Base-by-base conservation (phyloP, 2,113 vertebrate genomes). In the Oreotrochilus melanogaster region DNA sequence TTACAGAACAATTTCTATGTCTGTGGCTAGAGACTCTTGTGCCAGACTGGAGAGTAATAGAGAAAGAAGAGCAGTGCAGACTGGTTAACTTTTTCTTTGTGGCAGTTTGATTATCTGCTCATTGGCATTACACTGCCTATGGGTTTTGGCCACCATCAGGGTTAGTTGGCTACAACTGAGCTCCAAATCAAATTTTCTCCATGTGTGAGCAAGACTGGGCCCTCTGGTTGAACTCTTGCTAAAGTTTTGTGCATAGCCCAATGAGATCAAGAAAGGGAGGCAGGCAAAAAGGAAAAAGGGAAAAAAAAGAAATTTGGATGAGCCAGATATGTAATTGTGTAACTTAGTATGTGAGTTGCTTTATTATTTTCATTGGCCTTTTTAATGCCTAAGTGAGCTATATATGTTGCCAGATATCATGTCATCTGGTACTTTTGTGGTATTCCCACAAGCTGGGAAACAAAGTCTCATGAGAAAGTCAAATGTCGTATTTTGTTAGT, bases 1-100 rank as follows among this genome's bases (percentile, higher is more conserved):
- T 96, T 97, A 97, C 35, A 94, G 92, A 94, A 91, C 80, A 95
- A 97, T 95, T 93, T 97, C 84, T 96, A 27, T 89, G 92, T 95
- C 93, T 95, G 96, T 97, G 92, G 96, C 91, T 95, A 84, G n/a
- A 84, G 53, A 84, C 30, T 93, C 43, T 50, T 84, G 48, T 81
- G 92, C 88, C 94, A 97, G 88, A 51, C 25, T 78, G 72, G 76
- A 88, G 75, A 83, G 64, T 90, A 86, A 88, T 54, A 90, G 54
- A 65, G 72, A 58, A 54, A 93, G 79, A 94, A 30, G 35, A 95
- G 53, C 65, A 72, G 45, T 53, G 69, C 64, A 92, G 80, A 54
- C 79, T 54, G 86, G 92, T 97, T 93, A 96, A 74, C 69, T 86
- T 93, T 91, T 84, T 57, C 48, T 92, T 89, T 92, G 83, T 65